Evolutionary conservation across 1,140 invertebrate genomes (phyloP).

Genomic region (Drosophila bocki): DNA sequence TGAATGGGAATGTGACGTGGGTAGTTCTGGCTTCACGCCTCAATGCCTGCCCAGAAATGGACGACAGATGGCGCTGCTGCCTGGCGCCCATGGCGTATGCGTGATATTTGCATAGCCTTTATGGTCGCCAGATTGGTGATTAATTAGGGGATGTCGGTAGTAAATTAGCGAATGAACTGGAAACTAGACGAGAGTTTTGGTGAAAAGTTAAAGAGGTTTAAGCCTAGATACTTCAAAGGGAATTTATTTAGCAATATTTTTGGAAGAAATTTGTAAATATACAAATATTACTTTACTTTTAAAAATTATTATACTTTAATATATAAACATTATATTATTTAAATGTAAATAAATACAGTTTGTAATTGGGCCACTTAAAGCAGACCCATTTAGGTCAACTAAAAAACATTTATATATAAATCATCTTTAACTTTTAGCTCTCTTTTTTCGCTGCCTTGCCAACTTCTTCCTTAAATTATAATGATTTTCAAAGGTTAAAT

Average conservation of each 20-base stretch:
- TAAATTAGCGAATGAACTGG: conserved; percentile 43
- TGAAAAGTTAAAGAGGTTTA: background rate
- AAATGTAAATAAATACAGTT: too few relatives aligned
- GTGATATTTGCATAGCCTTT: conserved; percentile 56
- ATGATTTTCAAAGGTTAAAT: background rate
- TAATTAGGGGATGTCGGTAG: conserved; percentile 46
- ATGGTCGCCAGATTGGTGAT: conserved; percentile 49
- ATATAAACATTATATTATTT: background rate
- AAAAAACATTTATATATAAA: too few relatives aligned
- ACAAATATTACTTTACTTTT: background rate
- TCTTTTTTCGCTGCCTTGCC: background rate
- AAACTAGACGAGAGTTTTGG: conserved; percentile 1
- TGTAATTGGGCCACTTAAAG: too few relatives aligned
- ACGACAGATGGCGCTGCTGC: conserved; percentile 35
- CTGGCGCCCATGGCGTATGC: conserved; percentile 36
- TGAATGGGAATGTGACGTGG: conserved; percentile 43
- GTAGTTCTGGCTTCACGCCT: conserved; percentile 51
- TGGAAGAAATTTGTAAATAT: too few relatives aligned
- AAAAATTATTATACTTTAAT: background rate
- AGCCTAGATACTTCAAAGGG: background rate
- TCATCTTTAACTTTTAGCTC: too few relatives aligned
- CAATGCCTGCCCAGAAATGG: conserved; percentile 41
- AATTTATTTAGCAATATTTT: background rate
- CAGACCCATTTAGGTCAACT: too few relatives aligned
- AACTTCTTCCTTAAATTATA: background rate